Percentiles rank a stretch among this genome's conserved stretches.
These are phyloP conservation scores for Scartelaos histophorus DNA, from an alignment of 2,113 vertebrate species.

Conservation along the genomic window DNA sequence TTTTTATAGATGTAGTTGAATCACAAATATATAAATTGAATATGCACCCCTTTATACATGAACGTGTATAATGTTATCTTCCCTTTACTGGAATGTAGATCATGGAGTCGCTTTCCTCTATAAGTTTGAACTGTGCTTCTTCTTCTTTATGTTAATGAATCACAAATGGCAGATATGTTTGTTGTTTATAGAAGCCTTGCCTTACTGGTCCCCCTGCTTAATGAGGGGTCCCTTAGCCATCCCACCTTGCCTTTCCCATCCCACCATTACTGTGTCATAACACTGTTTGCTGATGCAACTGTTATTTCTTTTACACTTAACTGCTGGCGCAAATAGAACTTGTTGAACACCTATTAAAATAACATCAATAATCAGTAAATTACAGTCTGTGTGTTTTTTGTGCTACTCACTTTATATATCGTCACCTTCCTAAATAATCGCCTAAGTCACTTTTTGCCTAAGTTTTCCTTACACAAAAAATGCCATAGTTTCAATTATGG, in stretches of 20 bases:
- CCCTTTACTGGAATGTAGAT: constrained; percentile 78
- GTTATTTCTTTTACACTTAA: constrained; percentile 72
- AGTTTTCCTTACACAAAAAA: too few relatives aligned
- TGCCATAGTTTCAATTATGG: too few relatives aligned
- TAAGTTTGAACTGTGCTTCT: constrained; percentile 71
- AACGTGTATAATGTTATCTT: constrained; percentile 59
- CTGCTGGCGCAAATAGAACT: constrained; percentile 77
- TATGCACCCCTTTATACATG: constrained; percentile 73
- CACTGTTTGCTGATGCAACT: constrained; percentile 80
- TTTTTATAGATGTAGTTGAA: constrained; percentile 70
- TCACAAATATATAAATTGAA: constrained; percentile 61
- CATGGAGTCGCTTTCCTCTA: constrained; percentile 58
- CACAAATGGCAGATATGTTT: constrained; percentile 65
- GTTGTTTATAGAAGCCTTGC: constrained; percentile 81
- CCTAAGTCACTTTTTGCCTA: too few relatives aligned
- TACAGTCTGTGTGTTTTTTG: background rate
- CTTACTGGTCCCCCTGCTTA: constrained; percentile 78
- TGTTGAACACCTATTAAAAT: constrained; percentile 83
- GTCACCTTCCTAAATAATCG: too few relatives aligned
- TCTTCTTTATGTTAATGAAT: constrained; percentile 74
- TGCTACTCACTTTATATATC: background rate
- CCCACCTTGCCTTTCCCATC: constrained; percentile 28
- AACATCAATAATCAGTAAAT: constrained; percentile 62
- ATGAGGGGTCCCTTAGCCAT: constrained; percentile 71
- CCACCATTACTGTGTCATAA: constrained; percentile 76